These are phyloP conservation scores for Microtus montanus DNA, from an alignment of 2,113 vertebrate genomes.

Conservation along the genomic window DNA sequence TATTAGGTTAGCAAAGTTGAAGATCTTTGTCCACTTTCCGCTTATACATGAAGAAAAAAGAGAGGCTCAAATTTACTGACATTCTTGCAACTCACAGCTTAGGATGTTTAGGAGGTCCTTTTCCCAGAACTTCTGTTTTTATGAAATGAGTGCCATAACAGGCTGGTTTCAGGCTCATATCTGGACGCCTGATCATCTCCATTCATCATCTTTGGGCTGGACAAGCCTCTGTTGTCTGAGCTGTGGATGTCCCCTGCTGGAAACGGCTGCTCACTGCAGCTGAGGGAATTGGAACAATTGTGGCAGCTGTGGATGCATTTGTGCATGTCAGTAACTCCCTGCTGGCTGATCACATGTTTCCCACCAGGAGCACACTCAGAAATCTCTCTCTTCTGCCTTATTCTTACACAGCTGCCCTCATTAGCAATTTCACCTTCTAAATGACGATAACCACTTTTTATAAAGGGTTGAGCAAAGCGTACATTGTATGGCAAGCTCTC, in stretches of 20 bases:
- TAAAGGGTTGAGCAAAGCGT: neutral
- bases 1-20: neutral
- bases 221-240: constrained; percentile 68
- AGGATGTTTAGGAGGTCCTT: neutral
- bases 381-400: neutral
- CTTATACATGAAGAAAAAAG: neutral
- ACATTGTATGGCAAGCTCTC: neutral
- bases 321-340: no score
- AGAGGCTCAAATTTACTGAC: neutral
- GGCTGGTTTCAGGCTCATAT: constrained; percentile 27
- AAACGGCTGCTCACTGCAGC: constrained; percentile 81
- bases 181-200: constrained; percentile 57
- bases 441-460: neutral
- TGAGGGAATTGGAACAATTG: neutral
- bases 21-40: neutral
- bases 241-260: constrained; percentile 86
- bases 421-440: constrained; percentile 7
- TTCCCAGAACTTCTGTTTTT: constrained; percentile 48
- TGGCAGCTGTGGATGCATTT: no score
- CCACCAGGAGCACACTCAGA: neutral
- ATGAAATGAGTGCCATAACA: constrained; percentile 9
- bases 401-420: neutral
- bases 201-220: constrained; percentile 51
- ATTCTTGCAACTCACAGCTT: neutral
- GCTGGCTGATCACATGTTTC: neutral